These are phyloP conservation scores for Stenotaenia linearis DNA, from an alignment of 2,888 invertebrate species.

Conservation along the genomic window DNA sequence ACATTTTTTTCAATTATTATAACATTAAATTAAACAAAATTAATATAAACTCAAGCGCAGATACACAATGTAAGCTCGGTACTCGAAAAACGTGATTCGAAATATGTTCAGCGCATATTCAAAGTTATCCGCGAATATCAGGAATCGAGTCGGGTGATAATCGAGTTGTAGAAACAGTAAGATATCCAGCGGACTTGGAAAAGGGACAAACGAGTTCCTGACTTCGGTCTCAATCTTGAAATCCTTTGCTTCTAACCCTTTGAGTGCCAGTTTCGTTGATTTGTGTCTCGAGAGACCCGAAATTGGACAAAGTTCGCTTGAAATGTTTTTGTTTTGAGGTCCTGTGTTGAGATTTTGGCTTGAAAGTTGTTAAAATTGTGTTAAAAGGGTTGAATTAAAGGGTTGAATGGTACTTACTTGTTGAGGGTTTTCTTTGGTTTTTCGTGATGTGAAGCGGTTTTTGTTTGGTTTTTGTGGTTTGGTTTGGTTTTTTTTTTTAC, in stretches of 20 bases:
- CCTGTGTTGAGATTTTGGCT: too few relatives aligned
- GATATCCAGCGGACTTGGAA: not conserved
- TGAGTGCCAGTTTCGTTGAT: not conserved
- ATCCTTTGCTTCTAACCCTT: not conserved
- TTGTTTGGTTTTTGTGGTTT: too few relatives aligned
- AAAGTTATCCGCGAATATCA: not conserved
- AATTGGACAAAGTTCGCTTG: too few relatives aligned
- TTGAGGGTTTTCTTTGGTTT: too few relatives aligned
- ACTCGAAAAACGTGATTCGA: not conserved
- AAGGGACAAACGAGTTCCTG: not conserved
- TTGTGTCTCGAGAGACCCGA: too few relatives aligned
- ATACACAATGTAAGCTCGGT: slow-evolving; percentile 17
- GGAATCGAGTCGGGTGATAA: not conserved
- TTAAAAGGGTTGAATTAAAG: too few relatives aligned
- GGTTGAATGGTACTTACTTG: too few relatives aligned
- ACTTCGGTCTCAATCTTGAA: not conserved
- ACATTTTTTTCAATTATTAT: not conserved
- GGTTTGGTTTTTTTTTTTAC: too few relatives aligned
- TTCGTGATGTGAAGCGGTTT: too few relatives aligned
- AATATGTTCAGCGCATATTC: not conserved
- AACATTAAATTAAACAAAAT: not conserved
- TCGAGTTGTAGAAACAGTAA: not conserved
- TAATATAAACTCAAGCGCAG: slow-evolving; percentile 3
- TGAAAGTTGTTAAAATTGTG: too few relatives aligned
- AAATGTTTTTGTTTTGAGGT: too few relatives aligned